These are phyloP conservation scores for Lophotis ruficrista DNA, from an alignment of 2,113 vertebrate species.

Conservation along the genomic window DNA sequence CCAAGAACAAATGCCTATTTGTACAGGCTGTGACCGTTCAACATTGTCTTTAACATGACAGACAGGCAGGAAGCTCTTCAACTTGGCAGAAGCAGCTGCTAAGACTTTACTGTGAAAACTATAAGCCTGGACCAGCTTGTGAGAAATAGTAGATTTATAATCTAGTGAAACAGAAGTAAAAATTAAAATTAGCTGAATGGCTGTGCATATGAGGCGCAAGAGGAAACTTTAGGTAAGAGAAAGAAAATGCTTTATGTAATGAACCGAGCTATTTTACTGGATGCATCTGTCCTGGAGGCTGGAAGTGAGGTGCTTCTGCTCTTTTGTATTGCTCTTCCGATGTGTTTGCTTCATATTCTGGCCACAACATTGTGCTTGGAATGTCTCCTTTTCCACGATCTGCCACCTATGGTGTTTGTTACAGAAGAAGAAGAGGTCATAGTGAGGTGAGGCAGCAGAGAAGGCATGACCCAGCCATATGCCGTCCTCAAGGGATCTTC, in stretches of 20 bases:
- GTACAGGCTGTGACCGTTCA: background rate
- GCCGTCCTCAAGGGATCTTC: background rate
- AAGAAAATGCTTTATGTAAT: background rate
- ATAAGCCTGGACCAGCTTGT: background rate
- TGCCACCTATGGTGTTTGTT: rapidly evolving
- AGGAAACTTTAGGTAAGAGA: background rate
- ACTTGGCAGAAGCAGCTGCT: rapidly evolving
- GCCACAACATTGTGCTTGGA: rapidly evolving
- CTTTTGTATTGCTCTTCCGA: background rate
- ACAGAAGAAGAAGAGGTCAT: background rate
- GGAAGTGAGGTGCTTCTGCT: background rate
- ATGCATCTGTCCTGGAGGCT: background rate
- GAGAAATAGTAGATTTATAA: background rate
- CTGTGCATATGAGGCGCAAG: background rate
- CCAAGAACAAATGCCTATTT: background rate
- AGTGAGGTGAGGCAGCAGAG: background rate
- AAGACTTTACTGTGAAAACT: background rate
- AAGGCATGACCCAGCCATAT: rapidly evolving
- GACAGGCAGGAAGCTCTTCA: background rate
- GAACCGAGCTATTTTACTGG: background rate
- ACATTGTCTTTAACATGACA: background rate
- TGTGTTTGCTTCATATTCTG: background rate
- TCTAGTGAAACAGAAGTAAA: background rate
- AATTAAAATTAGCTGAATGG: background rate
- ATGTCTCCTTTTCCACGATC: background rate